Conservation (phyloP, 2,113 vertebrate species). For the Notothenia coriiceps region DNA sequence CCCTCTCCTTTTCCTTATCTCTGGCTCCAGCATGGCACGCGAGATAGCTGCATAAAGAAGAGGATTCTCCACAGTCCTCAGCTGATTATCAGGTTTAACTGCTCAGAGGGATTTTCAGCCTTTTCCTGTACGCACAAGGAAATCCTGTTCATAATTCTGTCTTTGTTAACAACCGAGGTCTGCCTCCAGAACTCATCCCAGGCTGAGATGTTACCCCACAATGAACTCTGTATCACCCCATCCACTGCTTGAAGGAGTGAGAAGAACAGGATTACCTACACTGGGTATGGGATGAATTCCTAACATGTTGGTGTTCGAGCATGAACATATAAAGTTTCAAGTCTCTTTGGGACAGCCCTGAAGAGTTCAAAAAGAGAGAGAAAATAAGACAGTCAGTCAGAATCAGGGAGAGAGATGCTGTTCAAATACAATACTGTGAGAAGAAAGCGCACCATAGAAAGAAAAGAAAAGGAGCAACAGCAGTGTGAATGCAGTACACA, state of each 20-base stretch:
- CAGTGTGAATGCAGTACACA: background rate
- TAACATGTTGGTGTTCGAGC: constrained; percentile 7
- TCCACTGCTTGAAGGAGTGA: constrained; percentile 10
- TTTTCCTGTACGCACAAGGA: constrained; percentile 32
- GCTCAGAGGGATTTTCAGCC: constrained; percentile 35
- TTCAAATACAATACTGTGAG: background rate
- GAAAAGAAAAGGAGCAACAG: background rate
- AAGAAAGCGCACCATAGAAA: background rate
- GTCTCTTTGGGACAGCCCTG: constrained; percentile 52
- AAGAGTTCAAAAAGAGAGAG: constrained; percentile 31
- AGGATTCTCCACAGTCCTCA: constrained; percentile 30
- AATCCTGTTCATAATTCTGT: constrained; percentile 54
- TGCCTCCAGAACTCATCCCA: constrained; percentile 20
- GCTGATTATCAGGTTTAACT: constrained; percentile 52
- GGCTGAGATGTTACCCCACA: constrained; percentile 38
- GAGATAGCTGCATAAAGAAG: constrained; percentile 14
- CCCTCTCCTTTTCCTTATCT: constrained; percentile 30
- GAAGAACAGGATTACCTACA: constrained; percentile 20
- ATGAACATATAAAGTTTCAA: constrained; percentile 2
- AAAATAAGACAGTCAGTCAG: constrained; percentile 18
- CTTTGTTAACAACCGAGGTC: constrained; percentile 47
- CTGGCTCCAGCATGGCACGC: background rate
- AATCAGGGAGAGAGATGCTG: background rate
- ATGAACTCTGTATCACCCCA: constrained; percentile 37
- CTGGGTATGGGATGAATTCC: background rate